Conservation (phyloP, 2,888 invertebrate species). For the Andrena bicolor region DNA sequence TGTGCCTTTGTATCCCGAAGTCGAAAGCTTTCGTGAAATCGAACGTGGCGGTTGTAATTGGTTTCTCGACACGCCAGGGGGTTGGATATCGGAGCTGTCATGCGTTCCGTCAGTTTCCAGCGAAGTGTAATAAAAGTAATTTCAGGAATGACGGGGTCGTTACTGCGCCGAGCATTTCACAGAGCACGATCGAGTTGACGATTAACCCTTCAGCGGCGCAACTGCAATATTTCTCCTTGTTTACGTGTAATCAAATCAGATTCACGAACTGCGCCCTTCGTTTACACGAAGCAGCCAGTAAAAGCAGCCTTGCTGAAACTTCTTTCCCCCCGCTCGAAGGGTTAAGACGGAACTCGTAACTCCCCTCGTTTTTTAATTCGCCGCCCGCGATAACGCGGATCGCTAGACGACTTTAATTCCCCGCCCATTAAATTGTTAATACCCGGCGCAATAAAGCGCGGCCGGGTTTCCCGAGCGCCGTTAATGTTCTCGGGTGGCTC, state of each 20-base stretch:
- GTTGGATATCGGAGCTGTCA: constrained; percentile 8
- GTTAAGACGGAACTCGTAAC: background rate
- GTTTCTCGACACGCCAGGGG: constrained; percentile 7
- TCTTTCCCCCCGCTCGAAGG: too few relatives aligned
- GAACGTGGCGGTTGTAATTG: constrained; percentile 25
- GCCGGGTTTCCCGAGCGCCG: constrained; percentile 4
- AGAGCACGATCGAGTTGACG: background rate
- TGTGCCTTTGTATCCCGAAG: background rate
- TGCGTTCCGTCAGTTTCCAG: constrained; percentile 5
- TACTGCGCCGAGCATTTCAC: background rate
- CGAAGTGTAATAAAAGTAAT: constrained; percentile 8
- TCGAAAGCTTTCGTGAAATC: constrained; percentile 12
- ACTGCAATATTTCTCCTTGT: background rate
- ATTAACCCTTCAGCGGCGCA: background rate
- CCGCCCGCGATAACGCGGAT: background rate
- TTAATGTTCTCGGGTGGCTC: constrained; percentile 33
- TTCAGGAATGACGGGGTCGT: constrained; percentile 3
- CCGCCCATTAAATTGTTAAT: constrained; percentile 34
- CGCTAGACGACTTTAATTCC: constrained; percentile 11
- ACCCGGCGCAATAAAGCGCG: constrained; percentile 25
- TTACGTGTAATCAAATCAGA: background rate
- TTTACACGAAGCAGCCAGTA: too few relatives aligned
- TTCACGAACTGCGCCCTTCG: background rate
- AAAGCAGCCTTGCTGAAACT: too few relatives aligned
- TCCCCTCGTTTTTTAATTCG: constrained; percentile 7